Base-by-base conservation (phyloP, 2,888 invertebrate species). In the Tholera decimalis region DNA sequence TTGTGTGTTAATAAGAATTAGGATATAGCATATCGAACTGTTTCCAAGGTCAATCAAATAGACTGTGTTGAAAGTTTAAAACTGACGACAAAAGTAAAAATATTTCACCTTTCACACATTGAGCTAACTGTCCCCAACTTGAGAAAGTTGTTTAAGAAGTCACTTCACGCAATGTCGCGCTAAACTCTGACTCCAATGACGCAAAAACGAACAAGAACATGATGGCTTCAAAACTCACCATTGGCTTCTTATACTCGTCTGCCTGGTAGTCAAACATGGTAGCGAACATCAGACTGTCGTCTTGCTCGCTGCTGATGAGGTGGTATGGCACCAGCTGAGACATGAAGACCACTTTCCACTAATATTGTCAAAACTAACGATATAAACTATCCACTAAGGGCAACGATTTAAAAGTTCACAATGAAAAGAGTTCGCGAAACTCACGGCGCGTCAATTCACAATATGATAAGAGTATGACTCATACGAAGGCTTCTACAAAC, bases 251-350 rank as follows among this genome's bases (percentile, higher is more conserved):
- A 84, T 93, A 93, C 71, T 95, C 94, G 79, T 95, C 95, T 78
- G 91, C 88, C 84, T 95, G 95, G 87, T 94, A 95, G 69, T 96
- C 96, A 88, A 96, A 96, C 96, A 96, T 96, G 76, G 95, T 96
- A 80, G 95, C 94, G 91, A 95, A 95, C 95, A 95, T 95, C 49
- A 95, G 95, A 93, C 94, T 92, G 84, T 96, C 96, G 92, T 95
- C 96, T 86, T 93, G 94, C 86, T 95, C 96, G 92, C 93, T 84
- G 90, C 86, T 93, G 85, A 88, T 83, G 72, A 91, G 88, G 87
- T 94, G 89, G 87, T 93, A 96, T 70, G 96, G 96, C 93, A 96
- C 96, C 96, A 96, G 90, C 94, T 96, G 96, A 94, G 96, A 96
- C 96, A 96, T 96, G 93, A 95, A 96, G 94, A 86, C 87, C 84